Percentiles rank a stretch among this genome's conserved stretches.
phyloP scores from a whole-genome alignment of 2,888 invertebrate genomes.

The Drosophila cyrtoloma region DNA sequence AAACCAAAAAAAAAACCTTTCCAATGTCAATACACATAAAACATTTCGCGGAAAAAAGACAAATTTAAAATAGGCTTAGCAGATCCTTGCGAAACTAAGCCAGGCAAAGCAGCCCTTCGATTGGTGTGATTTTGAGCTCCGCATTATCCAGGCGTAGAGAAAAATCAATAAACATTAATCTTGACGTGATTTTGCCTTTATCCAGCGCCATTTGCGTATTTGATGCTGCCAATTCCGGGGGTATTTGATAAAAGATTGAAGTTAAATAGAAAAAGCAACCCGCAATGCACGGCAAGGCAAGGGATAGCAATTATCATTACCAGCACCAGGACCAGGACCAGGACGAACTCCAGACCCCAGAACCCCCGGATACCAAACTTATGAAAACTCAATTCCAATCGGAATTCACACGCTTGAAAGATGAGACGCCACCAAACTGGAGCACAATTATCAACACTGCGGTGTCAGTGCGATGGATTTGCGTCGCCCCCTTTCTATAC shows the following conservation, averaged over 20 bases:
- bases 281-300: conserved; percentile 3
- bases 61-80: conserved; percentile 75
- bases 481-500: neutral
- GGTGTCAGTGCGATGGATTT: conserved; percentile 24
- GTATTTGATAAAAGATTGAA: conserved; percentile 66
- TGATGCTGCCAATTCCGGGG: conserved; percentile 44
- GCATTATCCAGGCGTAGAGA: conserved; percentile 68
- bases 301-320: conserved; percentile 53
- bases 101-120: conserved; percentile 40
- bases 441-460: conserved; percentile 27
- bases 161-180: conserved; percentile 79
- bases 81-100: conserved; percentile 69
- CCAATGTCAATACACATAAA: conserved; percentile 70
- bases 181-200: conserved; percentile 76
- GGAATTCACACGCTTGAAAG: conserved; percentile 26
- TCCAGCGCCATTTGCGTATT: conserved; percentile 76
- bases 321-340: neutral
- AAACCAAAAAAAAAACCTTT: conserved; percentile 23
- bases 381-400: conserved; percentile 12
- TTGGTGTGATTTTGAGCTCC: conserved; percentile 22
- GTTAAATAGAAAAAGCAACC: conserved; percentile 51
- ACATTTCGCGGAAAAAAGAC: conserved; percentile 25
- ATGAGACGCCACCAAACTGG: conserved; percentile 31
- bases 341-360: neutral
- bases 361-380: neutral